These are phyloP conservation scores for Callimorpha dominula DNA, from an alignment of 2,888 invertebrate species.

Conservation along the genomic window DNA sequence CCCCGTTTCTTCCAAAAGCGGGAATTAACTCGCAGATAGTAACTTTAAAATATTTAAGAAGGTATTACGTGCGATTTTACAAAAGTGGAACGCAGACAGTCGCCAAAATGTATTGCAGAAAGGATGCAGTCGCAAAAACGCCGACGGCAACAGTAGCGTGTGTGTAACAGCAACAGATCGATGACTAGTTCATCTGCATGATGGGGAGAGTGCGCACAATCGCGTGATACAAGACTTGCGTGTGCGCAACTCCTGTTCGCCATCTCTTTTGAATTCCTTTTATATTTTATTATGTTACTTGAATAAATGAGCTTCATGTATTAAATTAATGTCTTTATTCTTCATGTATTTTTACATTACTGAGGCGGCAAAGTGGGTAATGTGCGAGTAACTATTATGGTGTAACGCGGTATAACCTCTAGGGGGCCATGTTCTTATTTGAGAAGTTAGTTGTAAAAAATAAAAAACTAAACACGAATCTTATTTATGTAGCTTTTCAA, in stretches of 20 bases:
- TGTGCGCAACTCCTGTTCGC: constrained; percentile 11
- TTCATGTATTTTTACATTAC: background rate
- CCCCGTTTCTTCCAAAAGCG: too few species aligned
- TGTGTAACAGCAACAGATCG: background rate
- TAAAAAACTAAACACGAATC: too few species aligned
- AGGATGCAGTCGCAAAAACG: background rate
- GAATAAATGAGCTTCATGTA: background rate
- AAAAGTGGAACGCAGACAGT: background rate
- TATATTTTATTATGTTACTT: constrained; percentile 7
- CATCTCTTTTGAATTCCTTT: background rate
- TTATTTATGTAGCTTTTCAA: too few species aligned
- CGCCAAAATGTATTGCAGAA: background rate
- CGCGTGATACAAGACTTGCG: constrained; percentile 9
- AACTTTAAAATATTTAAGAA: too few species aligned
- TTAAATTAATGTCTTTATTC: background rate
- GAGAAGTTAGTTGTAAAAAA: too few species aligned
- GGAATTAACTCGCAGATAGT: background rate
- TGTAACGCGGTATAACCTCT: too few species aligned
- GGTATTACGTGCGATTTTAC: background rate
- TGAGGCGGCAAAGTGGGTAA: background rate
- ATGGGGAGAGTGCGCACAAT: constrained; percentile 9
- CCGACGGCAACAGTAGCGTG: background rate
- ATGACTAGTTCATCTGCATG: background rate
- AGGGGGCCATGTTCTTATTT: too few species aligned
- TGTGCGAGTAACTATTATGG: too few species aligned